phyloP scores from a whole-genome alignment of 35 echinoderm and acorn worm species.

The Amphiura filiformis region DNA sequence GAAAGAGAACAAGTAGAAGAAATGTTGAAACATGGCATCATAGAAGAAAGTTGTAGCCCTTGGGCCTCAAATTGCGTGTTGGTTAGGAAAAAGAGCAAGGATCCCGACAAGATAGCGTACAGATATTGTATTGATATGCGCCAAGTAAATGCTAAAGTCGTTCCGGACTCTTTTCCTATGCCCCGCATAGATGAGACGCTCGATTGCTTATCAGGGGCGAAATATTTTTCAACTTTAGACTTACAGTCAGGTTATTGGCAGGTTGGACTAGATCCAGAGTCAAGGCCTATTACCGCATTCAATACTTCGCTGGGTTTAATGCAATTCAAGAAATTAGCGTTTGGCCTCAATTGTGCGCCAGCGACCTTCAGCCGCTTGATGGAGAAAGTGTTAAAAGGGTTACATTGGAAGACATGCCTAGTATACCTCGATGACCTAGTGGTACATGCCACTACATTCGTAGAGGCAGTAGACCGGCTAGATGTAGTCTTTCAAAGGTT shows the following conservation, averaged over 20 bases:
- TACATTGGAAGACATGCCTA: background rate
- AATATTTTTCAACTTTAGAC: conserved; percentile 55
- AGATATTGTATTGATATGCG: conserved; percentile 58
- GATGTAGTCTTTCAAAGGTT: too few species aligned
- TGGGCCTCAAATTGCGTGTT: conserved; percentile 37
- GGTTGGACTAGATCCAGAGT: conserved; percentile 26
- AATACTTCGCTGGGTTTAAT: background rate
- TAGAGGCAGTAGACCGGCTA: too few species aligned
- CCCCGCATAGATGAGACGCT: conserved; percentile 65
- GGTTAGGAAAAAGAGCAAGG: conserved; percentile 40
- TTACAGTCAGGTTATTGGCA: conserved; percentile 64
- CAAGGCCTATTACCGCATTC: conserved; percentile 42
- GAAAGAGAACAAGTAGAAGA: conserved; percentile 18
- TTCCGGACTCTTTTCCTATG: conserved; percentile 50
- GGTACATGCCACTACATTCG: too few species aligned
- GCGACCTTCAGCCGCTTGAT: background rate
- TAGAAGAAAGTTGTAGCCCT: conserved; percentile 27
- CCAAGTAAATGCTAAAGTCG: conserved; percentile 17
- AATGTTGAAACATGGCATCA: conserved; percentile 27
- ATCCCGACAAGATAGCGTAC: too few species aligned
- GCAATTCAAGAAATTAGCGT: background rate
- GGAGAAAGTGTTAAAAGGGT: background rate
- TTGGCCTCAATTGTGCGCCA: too few species aligned
- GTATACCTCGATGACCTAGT: too few species aligned
- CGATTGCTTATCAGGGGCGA: conserved; percentile 34